Conservation (phyloP, 2,113 vertebrate genomes). For the Percopsis transmontana region DNA sequence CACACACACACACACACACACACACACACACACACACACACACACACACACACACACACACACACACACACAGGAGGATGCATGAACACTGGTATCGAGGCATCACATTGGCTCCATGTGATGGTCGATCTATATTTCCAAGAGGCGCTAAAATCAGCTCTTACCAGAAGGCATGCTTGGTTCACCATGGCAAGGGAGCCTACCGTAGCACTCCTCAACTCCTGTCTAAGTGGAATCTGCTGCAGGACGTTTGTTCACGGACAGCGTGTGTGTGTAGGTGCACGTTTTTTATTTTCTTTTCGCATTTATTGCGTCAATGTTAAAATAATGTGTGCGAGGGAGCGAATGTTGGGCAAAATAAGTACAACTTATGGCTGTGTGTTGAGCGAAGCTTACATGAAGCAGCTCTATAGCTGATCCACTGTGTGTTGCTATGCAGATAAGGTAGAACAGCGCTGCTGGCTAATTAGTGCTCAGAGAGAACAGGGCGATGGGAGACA, state of each 20-base stretch:
- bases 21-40: slow-evolving; percentile 8
- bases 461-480: slow-evolving; percentile 65
- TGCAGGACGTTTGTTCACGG: too few species aligned
- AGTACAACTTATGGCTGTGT: not conserved
- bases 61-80: slow-evolving; percentile 44
- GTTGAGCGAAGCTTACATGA: not conserved
- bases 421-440: slow-evolving; percentile 47
- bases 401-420: slow-evolving; percentile 19
- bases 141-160: slow-evolving; percentile 64
- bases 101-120: slow-evolving; percentile 75
- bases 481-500: slow-evolving; percentile 24
- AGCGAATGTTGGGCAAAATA: not conserved
- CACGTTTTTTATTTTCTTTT: too few species aligned
- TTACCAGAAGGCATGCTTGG: slow-evolving; percentile 59
- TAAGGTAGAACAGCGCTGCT: slow-evolving; percentile 36
- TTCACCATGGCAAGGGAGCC: slow-evolving; percentile 47
- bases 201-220: slow-evolving; percentile 8
- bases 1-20: not conserved
- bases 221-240: too few species aligned
- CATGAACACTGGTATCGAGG: slow-evolving; percentile 74
- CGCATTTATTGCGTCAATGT: too few species aligned
- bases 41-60: slow-evolving; percentile 18
- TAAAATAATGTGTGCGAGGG: too few species aligned
- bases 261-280: too few species aligned
- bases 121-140: slow-evolving; percentile 74